phyloP scores from a whole-genome alignment of 2,797 vertebrate species.

The Eidolon dupreanum region DNA sequence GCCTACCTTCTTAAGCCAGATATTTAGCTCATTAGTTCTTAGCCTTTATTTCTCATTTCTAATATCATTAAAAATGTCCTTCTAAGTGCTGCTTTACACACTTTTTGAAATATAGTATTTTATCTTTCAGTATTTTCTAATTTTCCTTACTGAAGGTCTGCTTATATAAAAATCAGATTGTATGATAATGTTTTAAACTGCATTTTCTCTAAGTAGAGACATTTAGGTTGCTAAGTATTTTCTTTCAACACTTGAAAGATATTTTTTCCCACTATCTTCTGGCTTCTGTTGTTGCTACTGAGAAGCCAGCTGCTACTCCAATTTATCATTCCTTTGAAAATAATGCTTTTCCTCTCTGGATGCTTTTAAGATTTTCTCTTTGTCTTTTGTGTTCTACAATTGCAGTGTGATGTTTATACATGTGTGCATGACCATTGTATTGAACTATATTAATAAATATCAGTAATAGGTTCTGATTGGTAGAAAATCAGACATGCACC shows the following conservation, averaged over 20 bases:
- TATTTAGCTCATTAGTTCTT: neutral
- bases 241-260: neutral
- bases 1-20: neutral
- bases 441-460: neutral
- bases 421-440: neutral
- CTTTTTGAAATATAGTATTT: neutral
- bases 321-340: slow-evolving; percentile 8
- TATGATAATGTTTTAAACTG: neutral
- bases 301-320: neutral
- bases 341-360: neutral
- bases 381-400: neutral
- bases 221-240: neutral
- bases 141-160: neutral
- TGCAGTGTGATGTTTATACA: neutral
- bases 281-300: neutral
- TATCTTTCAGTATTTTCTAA: slow-evolving; percentile 3
- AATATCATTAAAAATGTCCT: neutral
- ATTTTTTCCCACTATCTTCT: neutral
- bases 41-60: neutral
- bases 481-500: neutral
- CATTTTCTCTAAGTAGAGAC: neutral
- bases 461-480: neutral
- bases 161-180: neutral
- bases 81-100: neutral
- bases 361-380: slow-evolving; percentile 11